These are phyloP conservation scores for Danio choprae DNA, from an alignment of 2,797 vertebrate species.

Conservation along the genomic window DNA sequence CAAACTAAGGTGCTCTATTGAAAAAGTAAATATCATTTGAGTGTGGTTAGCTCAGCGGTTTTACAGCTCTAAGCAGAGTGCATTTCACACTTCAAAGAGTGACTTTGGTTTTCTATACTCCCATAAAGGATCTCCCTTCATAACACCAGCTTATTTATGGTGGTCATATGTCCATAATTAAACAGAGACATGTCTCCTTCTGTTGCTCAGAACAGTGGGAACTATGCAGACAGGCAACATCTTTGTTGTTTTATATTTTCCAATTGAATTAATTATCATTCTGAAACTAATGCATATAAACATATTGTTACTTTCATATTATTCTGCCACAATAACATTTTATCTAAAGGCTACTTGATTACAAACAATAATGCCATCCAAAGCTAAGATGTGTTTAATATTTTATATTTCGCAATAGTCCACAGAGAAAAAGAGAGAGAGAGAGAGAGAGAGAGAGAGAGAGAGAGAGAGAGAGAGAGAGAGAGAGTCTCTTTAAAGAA, in stretches of 20 bases:
- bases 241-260: not conserved
- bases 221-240: conserved; percentile 25
- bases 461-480: not conserved
- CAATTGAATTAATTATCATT: no score
- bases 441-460: not conserved
- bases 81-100: conserved; percentile 80
- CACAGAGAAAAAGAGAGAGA: not conserved
- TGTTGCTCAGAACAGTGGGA: conserved; percentile 12
- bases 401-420: not conserved
- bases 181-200: conserved; percentile 77
- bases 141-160: conserved; percentile 78
- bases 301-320: no score
- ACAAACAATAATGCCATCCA: not conserved
- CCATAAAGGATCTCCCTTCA: conserved; percentile 77
- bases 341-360: no score
- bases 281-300: no score
- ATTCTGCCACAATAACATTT: no score
- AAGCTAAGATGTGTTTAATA: not conserved
- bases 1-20: conserved; percentile 77
- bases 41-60: conserved; percentile 67
- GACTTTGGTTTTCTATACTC: conserved; percentile 75
- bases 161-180: conserved; percentile 80
- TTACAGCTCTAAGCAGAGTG: conserved; percentile 67
- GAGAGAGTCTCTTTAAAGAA: not conserved
- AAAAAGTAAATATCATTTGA: conserved; percentile 73